These are phyloP conservation scores for Pluvialis apricaria DNA, from an alignment of 2,113 vertebrate species.

Conservation along the genomic window DNA sequence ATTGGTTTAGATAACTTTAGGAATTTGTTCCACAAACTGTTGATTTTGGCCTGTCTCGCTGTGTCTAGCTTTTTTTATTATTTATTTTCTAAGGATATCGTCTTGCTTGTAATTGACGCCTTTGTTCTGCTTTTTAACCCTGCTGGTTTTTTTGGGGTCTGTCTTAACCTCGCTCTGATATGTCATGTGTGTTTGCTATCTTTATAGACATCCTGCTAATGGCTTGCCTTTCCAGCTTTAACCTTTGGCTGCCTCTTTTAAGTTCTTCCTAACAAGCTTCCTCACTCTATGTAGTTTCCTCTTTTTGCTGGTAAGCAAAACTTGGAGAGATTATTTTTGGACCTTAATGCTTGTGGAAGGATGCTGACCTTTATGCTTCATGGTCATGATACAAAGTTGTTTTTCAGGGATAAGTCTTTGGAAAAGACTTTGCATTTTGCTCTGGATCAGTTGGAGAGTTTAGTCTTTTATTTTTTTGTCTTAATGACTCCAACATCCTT, in stretches of 20 bases:
- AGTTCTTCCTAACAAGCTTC: conserved; percentile 13
- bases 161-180: neutral
- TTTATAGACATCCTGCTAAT: conserved; percentile 29
- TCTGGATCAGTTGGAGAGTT: neutral
- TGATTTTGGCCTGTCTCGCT: conserved; percentile 24
- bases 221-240: neutral
- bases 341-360: neutral
- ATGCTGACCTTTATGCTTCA: neutral
- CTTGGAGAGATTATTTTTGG: conserved; percentile 14
- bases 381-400: neutral
- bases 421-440: neutral
- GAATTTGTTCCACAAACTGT: conserved; percentile 54
- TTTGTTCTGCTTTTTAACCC: conserved; percentile 1
- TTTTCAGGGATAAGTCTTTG: neutral
- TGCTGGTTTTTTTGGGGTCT: neutral
- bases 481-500: neutral
- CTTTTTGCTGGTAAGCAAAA: neutral
- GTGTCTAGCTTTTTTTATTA: neutral
- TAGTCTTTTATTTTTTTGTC: neutral
- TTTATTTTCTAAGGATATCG: neutral
- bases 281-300: neutral
- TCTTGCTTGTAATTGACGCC: neutral
- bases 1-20: conserved; percentile 17
- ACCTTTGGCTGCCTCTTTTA: conserved; percentile 30
- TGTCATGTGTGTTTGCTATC: neutral